These are phyloP conservation scores for Nemotelus pantherinus DNA, from an alignment of 2,888 invertebrate species.

Conservation along the genomic window DNA sequence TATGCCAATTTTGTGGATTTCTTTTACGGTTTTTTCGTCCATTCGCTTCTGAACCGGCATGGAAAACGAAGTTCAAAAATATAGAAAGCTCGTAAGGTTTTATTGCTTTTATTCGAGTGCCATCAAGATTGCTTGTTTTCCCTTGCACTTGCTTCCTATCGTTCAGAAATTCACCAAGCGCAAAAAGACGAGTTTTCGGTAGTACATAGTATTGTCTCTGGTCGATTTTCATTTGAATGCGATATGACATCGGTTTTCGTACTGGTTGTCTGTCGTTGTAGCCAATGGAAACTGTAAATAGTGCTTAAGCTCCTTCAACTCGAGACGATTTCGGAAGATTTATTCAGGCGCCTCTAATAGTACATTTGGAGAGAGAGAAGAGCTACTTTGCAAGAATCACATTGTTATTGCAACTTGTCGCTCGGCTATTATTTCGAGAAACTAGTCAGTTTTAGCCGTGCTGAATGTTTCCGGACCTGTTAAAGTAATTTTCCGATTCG, in stretches of 20 bases:
- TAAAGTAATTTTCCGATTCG: no score
- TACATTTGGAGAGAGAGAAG: no score
- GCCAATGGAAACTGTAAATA: not conserved
- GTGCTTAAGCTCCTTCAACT: slow-evolving; percentile 19
- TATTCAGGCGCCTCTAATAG: not conserved
- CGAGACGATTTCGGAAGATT: not conserved
- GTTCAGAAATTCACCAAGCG: slow-evolving; percentile 27
- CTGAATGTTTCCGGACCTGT: no score
- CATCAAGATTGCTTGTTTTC: slow-evolving; percentile 28
- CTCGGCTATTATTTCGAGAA: no score
- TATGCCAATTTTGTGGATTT: not conserved
- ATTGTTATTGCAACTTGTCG: not conserved
- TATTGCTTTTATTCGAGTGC: slow-evolving; percentile 37
- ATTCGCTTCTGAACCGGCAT: not conserved
- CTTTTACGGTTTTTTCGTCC: not conserved
- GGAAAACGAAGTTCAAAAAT: slow-evolving; percentile 6
- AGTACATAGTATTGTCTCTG: not conserved
- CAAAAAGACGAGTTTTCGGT: not conserved
- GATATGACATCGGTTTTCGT: not conserved
- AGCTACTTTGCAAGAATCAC: not conserved
- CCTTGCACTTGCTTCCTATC: slow-evolving; percentile 3
- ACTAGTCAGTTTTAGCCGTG: no score
- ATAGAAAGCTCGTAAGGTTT: slow-evolving; percentile 25
- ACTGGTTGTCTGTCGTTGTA: not conserved
- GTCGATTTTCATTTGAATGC: slow-evolving; percentile 17